Evolutionary conservation across 2,797 vertebrate species (phyloP).

Genomic region (Paguma larvata): DNA sequence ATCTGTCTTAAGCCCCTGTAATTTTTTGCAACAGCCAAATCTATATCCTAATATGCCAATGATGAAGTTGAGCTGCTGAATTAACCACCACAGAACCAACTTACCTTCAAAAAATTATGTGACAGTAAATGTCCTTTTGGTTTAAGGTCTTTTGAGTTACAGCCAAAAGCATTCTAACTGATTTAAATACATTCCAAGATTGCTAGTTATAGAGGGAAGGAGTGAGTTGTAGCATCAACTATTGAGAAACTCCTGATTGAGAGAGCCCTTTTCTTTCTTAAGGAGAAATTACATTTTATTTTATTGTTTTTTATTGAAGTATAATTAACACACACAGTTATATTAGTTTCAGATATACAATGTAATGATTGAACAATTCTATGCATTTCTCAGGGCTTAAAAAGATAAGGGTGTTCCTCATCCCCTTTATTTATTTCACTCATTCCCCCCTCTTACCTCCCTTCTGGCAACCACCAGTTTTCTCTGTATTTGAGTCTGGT

Average conservation of each 20-base stretch:
- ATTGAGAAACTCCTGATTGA: constrained; percentile 4
- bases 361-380: not conserved
- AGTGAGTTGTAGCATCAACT: not conserved
- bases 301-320: not conserved
- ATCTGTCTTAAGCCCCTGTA: not conserved
- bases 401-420: not conserved
- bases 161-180: not conserved
- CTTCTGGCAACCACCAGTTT: not conserved
- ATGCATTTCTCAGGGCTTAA: not conserved
- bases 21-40: constrained; percentile 8
- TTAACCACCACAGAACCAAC: not conserved
- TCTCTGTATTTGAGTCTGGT: not conserved
- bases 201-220: not conserved
- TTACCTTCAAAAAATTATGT: not conserved
- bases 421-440: not conserved
- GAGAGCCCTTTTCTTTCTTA: not conserved
- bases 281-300: not conserved
- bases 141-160: constrained; percentile 37
- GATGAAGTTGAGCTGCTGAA: constrained; percentile 2
- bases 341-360: not conserved
- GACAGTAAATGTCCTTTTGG: not conserved
- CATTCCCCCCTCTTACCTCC: not conserved
- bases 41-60: not conserved
- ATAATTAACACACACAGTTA: not conserved
- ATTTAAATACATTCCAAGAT: not conserved